Evolutionary conservation across 2,113 vertebrate genomes (phyloP).

Genomic region (Notarius quadriscutis): DNA sequence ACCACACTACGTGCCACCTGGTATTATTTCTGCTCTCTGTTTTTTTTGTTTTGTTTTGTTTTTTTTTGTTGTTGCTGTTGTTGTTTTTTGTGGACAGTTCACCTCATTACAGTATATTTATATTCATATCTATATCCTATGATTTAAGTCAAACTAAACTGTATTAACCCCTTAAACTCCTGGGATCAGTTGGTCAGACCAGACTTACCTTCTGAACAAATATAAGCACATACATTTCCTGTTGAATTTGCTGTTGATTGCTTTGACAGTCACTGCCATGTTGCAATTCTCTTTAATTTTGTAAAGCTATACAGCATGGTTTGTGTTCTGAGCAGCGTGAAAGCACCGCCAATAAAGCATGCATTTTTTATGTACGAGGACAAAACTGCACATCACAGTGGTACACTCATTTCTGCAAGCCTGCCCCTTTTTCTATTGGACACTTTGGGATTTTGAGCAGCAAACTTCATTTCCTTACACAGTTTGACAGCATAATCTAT

Average conservation of each 20-base stretch:
- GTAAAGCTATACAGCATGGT: neutral
- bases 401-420: conserved; percentile 7
- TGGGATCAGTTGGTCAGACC: neutral
- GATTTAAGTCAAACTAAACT: neutral
- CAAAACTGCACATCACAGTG: conserved; percentile 20
- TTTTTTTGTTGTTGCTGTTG: too few species aligned
- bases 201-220: neutral
- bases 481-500: conserved; percentile 23
- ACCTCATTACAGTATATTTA: neutral
- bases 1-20: neutral
- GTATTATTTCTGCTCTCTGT: neutral
- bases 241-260: neutral
- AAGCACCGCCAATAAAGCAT: neutral
- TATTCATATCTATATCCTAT: neutral
- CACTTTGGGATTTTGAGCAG: conserved; percentile 49
- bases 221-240: neutral
- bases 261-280: neutral
- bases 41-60: neutral
- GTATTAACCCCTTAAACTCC: neutral
- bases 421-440: conserved; percentile 38
- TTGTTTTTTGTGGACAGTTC: neutral
- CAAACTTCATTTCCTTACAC: conserved; percentile 72
- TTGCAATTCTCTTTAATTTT: neutral
- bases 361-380: conserved; percentile 4
- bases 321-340: neutral